phyloP scores from a whole-genome alignment of 2,888 invertebrate species.

The Calameuta filiformis region DNA sequence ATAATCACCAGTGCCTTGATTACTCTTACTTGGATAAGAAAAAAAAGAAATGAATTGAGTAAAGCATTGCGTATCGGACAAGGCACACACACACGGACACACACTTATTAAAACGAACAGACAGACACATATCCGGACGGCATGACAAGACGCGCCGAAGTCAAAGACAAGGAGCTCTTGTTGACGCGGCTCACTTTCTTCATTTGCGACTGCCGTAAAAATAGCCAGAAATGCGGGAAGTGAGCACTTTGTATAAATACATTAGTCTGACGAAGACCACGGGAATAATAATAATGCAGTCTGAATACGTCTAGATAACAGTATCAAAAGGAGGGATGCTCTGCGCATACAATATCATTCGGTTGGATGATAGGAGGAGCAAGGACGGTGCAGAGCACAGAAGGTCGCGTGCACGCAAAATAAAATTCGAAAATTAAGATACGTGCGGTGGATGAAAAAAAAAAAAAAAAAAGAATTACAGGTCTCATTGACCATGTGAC shows the following conservation, averaged over 20 bases:
- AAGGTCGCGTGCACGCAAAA: conserved; percentile 21
- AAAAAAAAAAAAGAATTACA: conserved; percentile 8
- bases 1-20: too few relatives aligned
- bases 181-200: too few relatives aligned
- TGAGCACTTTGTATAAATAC: neutral
- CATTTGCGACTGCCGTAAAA: too few relatives aligned
- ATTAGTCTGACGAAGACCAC: neutral
- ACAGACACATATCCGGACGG: too few relatives aligned
- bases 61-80: too few relatives aligned
- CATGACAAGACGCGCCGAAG: too few relatives aligned
- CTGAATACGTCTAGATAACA: neutral
- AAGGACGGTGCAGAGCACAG: neutral
- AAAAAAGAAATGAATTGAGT: too few relatives aligned
- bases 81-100: too few relatives aligned
- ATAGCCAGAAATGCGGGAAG: neutral
- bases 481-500: conserved; percentile 15
- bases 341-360: neutral
- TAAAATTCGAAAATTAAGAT: neutral
- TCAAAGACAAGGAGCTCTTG: too few relatives aligned
- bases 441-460: neutral
- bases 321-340: neutral
- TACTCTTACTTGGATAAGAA: too few relatives aligned
- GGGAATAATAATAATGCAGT: neutral
- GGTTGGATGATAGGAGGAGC: neutral
- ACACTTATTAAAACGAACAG: too few relatives aligned